These are phyloP conservation scores for Cephus pulcher DNA, from an alignment of 2,888 invertebrate genomes.

Conservation along the genomic window DNA sequence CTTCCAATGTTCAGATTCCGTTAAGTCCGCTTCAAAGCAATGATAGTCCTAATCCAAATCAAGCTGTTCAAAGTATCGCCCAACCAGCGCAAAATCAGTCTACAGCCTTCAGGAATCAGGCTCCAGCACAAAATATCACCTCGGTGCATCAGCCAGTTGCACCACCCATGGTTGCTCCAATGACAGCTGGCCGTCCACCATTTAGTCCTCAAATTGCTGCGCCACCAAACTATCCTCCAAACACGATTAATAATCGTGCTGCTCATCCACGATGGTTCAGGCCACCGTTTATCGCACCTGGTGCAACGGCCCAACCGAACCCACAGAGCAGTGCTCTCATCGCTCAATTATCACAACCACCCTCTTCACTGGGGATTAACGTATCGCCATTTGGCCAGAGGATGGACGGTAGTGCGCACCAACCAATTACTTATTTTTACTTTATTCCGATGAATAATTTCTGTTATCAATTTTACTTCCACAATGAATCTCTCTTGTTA, in stretches of 20 bases:
- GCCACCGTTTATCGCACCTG: conserved; percentile 54
- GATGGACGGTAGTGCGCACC: conserved; percentile 56
- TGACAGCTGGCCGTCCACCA: conserved; percentile 57
- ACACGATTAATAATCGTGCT: conserved; percentile 47
- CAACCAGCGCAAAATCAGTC: conserved; percentile 61
- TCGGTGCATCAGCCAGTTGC: conserved; percentile 53
- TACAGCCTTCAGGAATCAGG: conserved; percentile 63
- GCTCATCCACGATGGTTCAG: conserved; percentile 53
- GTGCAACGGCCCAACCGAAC: conserved; percentile 47
- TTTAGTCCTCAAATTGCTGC: conserved; percentile 64
- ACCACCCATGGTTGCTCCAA: conserved; percentile 45
- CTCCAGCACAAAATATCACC: conserved; percentile 52
- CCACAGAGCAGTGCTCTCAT: conserved; percentile 70
- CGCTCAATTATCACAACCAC: conserved; percentile 72
- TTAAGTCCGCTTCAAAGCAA: conserved; percentile 70
- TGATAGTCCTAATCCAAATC: conserved; percentile 70
- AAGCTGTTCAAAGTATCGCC: conserved; percentile 57
- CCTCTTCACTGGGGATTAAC: conserved; percentile 67
- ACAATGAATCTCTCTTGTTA: background rate
- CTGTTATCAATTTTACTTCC: background rate
- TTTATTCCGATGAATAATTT: conserved; percentile 1
- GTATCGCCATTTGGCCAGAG: conserved; percentile 68
- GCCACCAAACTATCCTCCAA: conserved; percentile 69
- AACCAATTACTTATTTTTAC: background rate
- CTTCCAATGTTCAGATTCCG: conserved; percentile 63